Percentiles rank a stretch among this genome's conserved stretches.
phyloP scores from a whole-genome alignment of 2,888 invertebrate species.

The Meandrusa payeni region DNA sequence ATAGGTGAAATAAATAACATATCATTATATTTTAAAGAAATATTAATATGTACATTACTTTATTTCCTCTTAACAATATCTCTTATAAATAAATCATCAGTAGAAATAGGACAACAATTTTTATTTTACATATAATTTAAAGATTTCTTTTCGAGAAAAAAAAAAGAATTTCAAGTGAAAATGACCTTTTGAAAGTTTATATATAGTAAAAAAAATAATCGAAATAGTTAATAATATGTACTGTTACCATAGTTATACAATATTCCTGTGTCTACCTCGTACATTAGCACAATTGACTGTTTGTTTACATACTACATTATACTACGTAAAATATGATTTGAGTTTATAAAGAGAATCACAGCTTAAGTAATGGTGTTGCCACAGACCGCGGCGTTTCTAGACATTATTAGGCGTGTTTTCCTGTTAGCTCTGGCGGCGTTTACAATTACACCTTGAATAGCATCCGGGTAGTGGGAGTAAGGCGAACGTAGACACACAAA shows the following conservation, averaged over 20 bases:
- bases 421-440: no score
- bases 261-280: constrained; percentile 1
- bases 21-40: constrained; percentile 69
- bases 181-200: constrained; percentile 23
- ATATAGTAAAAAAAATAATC: constrained; percentile 21
- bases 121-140: constrained; percentile 61
- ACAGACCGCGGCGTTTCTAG: constrained; percentile 62
- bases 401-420: no score
- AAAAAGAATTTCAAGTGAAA: constrained; percentile 25
- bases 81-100: constrained; percentile 58
- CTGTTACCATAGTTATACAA: constrained; percentile 14
- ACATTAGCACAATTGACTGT: constrained; percentile 24
- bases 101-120: constrained; percentile 63
- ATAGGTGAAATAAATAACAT: constrained; percentile 78
- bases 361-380: constrained; percentile 66
- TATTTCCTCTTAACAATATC: constrained; percentile 36
- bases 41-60: constrained; percentile 78
- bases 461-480: no score
- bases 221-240: constrained; percentile 17
- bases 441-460: no score
- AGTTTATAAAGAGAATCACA: constrained; percentile 75
- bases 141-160: constrained; percentile 48
- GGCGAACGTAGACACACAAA: no score
- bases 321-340: constrained; percentile 40
- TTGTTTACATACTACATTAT: constrained; percentile 34